A percentile compares a stretch with the other conserved stretches of the same genome.
Conservation (phyloP, 2,888 invertebrate species). For the Eupeodes luniger region DNA sequence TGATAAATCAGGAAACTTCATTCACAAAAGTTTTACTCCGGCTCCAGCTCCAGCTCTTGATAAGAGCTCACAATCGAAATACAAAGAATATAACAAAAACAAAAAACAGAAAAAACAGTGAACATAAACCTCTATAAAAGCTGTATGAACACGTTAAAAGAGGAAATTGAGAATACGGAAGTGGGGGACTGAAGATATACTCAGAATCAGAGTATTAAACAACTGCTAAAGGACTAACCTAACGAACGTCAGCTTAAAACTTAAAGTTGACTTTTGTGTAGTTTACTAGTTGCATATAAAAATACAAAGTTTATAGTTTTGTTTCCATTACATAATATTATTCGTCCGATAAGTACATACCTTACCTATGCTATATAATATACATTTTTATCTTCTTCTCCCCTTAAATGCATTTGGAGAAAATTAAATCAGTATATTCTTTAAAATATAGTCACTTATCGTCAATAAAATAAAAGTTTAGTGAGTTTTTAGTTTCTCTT, state of each 20-base stretch:
- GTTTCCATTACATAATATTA: constrained; percentile 16
- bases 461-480: no score
- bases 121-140: constrained; percentile 53
- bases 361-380: no score
- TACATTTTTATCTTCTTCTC: no score
- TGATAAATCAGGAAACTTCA: constrained; percentile 76
- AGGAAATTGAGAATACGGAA: constrained; percentile 43
- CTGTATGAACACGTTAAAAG: constrained; percentile 62
- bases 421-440: no score
- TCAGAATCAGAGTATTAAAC: constrained; percentile 60
- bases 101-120: constrained; percentile 33
- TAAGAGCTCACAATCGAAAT: constrained; percentile 67
- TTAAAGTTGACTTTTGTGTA: constrained; percentile 56
- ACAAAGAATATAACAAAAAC: constrained; percentile 39
- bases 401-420: no score
- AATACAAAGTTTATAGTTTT: constrained; percentile 50
- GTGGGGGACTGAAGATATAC: constrained; percentile 50
- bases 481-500: no score
- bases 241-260: constrained; percentile 63
- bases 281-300: constrained; percentile 38
- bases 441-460: no score
- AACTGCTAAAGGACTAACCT: constrained; percentile 67
- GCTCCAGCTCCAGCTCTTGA: constrained; percentile 51
- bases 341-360: background rate
- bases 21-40: constrained; percentile 73